Evolutionary conservation across 2,888 invertebrate species (phyloP).

Genomic region (Hypomecis atomaria): DNA sequence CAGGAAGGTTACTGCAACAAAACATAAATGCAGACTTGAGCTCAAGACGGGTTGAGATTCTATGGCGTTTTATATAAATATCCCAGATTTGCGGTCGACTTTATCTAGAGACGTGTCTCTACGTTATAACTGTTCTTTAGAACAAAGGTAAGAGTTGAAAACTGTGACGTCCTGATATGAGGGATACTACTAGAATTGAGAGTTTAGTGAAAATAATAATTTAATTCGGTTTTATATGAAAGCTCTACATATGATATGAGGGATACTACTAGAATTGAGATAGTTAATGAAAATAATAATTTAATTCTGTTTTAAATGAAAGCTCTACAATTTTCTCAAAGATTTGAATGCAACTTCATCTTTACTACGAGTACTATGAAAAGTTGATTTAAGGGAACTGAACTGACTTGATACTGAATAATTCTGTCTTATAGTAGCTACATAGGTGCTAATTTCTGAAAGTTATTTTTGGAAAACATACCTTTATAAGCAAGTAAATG

Average conservation of each 20-base stretch:
- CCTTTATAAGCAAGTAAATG: no score
- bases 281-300: background rate
- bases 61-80: constrained; percentile 74
- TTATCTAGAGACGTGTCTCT: constrained; percentile 52
- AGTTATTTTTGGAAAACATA: no score
- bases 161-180: constrained; percentile 18
- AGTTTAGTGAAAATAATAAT: background rate
- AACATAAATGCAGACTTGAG: constrained; percentile 69
- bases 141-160: constrained; percentile 27
- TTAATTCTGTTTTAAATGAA: background rate
- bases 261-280: constrained; percentile 4
- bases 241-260: constrained; percentile 7
- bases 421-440: no score
- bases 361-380: no score
- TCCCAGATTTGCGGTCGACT: constrained; percentile 70
- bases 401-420: no score
- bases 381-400: no score
- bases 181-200: constrained; percentile 3
- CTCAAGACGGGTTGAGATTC: constrained; percentile 70
- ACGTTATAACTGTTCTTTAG: constrained; percentile 18
- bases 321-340: background rate
- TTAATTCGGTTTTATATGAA: background rate
- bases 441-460: no score
- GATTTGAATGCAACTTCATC: no score
- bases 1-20: constrained; percentile 50